A percentile compares a stretch with the other conserved stretches of the same genome.
These are phyloP conservation scores for Choloepus hoffmanni DNA, from an alignment of 2,113 vertebrate genomes.

Conservation along the genomic window DNA sequence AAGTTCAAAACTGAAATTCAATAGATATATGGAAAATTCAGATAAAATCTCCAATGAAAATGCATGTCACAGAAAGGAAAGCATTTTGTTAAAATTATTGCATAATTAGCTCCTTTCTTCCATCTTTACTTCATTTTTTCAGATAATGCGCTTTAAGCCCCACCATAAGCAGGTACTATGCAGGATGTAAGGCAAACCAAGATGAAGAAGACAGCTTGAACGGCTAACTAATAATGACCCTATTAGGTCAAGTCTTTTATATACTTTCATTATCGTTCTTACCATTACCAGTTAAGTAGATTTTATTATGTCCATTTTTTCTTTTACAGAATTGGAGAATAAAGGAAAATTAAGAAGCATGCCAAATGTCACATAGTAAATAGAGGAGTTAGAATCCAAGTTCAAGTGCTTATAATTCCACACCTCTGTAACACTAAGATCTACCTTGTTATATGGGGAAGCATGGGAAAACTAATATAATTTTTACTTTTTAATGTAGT, in stretches of 20 bases:
- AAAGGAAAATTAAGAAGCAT: background rate
- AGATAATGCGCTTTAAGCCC: fast-evolving
- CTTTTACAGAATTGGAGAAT: background rate
- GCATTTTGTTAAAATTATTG: background rate
- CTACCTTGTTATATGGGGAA: background rate
- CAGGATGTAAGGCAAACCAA: background rate
- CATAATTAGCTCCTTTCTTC: background rate
- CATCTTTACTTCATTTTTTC: background rate
- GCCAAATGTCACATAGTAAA: background rate
- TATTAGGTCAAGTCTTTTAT: background rate
- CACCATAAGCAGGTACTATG: background rate
- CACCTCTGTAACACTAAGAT: background rate
- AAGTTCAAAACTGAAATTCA: background rate
- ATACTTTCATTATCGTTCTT: background rate
- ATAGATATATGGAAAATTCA: background rate
- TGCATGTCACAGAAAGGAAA: background rate
- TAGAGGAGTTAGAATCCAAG: background rate
- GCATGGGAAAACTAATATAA: background rate
- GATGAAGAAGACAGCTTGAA: background rate
- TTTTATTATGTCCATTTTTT: background rate
- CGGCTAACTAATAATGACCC: background rate
- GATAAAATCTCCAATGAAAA: background rate
- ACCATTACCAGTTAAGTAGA: background rate
- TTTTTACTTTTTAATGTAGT: background rate
- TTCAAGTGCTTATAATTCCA: background rate